Conservation (phyloP, 1,140 invertebrate genomes). For the Hylaeus anthracinus region DNA sequence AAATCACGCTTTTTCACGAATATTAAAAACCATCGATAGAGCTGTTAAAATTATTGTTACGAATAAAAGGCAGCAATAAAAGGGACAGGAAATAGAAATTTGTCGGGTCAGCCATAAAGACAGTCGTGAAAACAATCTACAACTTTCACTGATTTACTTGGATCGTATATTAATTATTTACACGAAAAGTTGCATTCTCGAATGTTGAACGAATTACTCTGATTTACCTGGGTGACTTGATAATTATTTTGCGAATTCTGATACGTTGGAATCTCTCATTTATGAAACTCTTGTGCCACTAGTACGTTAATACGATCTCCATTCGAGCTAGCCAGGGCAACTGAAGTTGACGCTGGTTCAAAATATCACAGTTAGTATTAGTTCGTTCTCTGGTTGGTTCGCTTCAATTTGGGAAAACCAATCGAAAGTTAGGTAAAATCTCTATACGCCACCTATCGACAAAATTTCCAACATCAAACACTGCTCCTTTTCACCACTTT, state of each 20-base stretch:
- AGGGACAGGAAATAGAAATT: background rate
- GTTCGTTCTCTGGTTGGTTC: conserved; percentile 46
- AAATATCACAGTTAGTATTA: conserved; percentile 67
- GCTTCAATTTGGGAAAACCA: background rate
- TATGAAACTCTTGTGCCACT: conserved; percentile 35
- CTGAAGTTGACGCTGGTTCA: conserved; percentile 69
- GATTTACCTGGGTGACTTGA: conserved; percentile 39
- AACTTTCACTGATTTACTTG: conserved; percentile 22
- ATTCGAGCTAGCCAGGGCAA: conserved; percentile 48
- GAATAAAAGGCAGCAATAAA: background rate
- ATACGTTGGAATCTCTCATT: conserved; percentile 45
- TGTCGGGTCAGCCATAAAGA: background rate
- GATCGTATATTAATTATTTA: background rate
- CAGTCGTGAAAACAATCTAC: conserved; percentile 19
- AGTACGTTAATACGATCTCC: conserved; percentile 45
- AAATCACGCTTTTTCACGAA: background rate
- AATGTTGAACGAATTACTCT: background rate
- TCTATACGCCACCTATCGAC: conserved; percentile 5
- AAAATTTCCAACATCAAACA: background rate
- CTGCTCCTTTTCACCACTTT: background rate
- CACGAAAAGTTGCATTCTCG: background rate
- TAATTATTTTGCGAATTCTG: conserved; percentile 14
- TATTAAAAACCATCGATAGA: background rate
- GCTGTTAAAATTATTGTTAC: background rate
- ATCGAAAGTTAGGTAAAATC: conserved; percentile 6